phyloP scores from a whole-genome alignment of 2,888 invertebrate genomes.

The Parnassius orleans region DNA sequence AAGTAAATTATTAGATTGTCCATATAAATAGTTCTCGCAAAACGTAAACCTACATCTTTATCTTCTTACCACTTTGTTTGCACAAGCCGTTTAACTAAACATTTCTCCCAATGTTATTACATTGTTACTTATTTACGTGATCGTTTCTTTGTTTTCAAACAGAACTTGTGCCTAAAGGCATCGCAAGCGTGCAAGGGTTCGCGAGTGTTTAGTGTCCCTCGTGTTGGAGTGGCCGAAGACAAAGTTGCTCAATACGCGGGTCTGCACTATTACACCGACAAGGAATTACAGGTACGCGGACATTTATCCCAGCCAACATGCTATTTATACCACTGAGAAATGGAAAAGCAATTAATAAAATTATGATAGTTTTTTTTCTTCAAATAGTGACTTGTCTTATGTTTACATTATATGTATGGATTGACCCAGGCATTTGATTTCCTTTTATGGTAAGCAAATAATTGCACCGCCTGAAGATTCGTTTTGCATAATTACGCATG shows the following conservation, averaged over 20 bases:
- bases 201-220: slow-evolving; percentile 88
- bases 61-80: too few species aligned
- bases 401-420: slow-evolving; percentile 4
- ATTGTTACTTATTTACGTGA: background rate
- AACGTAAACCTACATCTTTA: too few species aligned
- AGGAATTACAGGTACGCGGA: slow-evolving; percentile 88
- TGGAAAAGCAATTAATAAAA: slow-evolving; percentile 21
- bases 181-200: slow-evolving; percentile 93
- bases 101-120: too few species aligned
- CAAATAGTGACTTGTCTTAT: slow-evolving; percentile 5
- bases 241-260: slow-evolving; percentile 96
- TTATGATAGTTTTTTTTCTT: slow-evolving; percentile 15
- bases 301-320: background rate
- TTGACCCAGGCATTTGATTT: slow-evolving; percentile 9
- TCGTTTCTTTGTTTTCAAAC: slow-evolving; percentile 83
- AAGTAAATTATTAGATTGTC: too few species aligned
- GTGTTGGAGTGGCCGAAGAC: slow-evolving; percentile 94
- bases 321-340: slow-evolving; percentile 3
- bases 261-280: slow-evolving; percentile 95
- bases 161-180: slow-evolving; percentile 94
- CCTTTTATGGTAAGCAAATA: slow-evolving; percentile 8
- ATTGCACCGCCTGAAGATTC: slow-evolving; percentile 11
- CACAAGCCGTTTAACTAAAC: too few species aligned
- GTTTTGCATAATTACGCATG: slow-evolving; percentile 10
- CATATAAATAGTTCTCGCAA: background rate